Evolutionary conservation across 2,888 invertebrate genomes (phyloP).

Genomic region (Eulithis prunata): DNA sequence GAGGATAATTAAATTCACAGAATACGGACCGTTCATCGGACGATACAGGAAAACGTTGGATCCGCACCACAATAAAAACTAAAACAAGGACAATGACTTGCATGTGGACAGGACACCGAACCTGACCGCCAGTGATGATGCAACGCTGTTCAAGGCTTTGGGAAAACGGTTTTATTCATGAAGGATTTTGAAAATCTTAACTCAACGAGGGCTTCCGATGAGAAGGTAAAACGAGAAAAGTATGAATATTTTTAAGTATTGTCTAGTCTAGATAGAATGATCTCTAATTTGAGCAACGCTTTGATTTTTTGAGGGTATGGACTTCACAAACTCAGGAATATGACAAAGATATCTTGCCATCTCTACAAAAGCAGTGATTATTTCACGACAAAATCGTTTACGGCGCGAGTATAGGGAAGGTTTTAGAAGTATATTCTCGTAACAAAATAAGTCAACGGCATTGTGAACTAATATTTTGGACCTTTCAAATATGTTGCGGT

Average conservation of each 20-base stretch:
- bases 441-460: too few species aligned
- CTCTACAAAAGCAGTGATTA: too few species aligned
- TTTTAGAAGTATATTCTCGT: too few species aligned
- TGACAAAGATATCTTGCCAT: too few species aligned
- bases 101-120: slow-evolving; percentile 28
- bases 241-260: too few species aligned
- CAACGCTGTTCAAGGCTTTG: slow-evolving; percentile 21
- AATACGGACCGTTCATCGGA: slow-evolving; percentile 8
- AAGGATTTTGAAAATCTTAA: background rate
- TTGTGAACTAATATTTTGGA: too few species aligned
- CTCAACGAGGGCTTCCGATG: background rate
- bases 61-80: slow-evolving; percentile 23
- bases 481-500: too few species aligned
- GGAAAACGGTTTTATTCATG: background rate
- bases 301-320: too few species aligned
- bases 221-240: too few species aligned
- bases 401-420: background rate
- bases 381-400: slow-evolving; percentile 3
- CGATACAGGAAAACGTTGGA: slow-evolving; percentile 27
- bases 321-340: too few species aligned
- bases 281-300: too few species aligned
- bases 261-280: too few species aligned
- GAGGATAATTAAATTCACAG: slow-evolving; percentile 9
- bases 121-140: slow-evolving; percentile 25
- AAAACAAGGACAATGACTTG: slow-evolving; percentile 29